Evolutionary conservation across 2,113 vertebrate genomes (phyloP), one percentile per base, ranked within the genome.

Genomic region (Phalacrocorax pelagicus): DNA sequence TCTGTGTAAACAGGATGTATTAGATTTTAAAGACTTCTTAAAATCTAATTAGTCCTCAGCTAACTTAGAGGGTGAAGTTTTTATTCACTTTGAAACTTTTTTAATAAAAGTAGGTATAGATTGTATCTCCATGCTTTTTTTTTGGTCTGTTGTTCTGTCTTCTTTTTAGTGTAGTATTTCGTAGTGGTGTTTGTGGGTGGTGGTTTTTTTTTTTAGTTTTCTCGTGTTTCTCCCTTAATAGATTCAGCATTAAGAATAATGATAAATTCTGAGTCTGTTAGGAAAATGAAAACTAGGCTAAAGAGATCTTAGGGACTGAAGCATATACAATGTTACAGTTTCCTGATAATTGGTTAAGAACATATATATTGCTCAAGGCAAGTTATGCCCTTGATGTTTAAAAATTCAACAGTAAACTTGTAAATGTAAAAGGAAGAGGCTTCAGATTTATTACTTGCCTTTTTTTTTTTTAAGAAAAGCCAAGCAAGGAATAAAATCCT

Each of bases 321-420:
- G 10, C 7, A 2, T 78, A 11, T 67, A 24, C 26, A 49, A 0
- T 30, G 16, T 57, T 86, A 15, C 0, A 1, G 26, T 73, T 96
- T 74, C 46, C 66, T 79, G 42, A 47, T 78, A 71, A 57, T 67
- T 79, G 51, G 6, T 74, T 86, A 69, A 52, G 29, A 54, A 61
- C 54, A n/a, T 52, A 1, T 65, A 3, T 49, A 36, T 80, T 88
- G 58, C 8, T 92, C 10, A 67, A 65, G 49, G 36, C 19, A 62
- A 67, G 26, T 57, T 83, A 44, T 27, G 11, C 8, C 30, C 22
- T 21, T 62, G 32, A 19, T 86, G 12, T 84, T 75, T 81, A 74
- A 88, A 74, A 88, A 83, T 42, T 59, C 20, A 81, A 7, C 51
- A 42, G 26, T 38, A 16, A 90, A 29, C 19, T 70, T 92, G 36